phyloP scores from a whole-genome alignment of 2,888 invertebrate species.

The Entomobrya multifasciata region DNA sequence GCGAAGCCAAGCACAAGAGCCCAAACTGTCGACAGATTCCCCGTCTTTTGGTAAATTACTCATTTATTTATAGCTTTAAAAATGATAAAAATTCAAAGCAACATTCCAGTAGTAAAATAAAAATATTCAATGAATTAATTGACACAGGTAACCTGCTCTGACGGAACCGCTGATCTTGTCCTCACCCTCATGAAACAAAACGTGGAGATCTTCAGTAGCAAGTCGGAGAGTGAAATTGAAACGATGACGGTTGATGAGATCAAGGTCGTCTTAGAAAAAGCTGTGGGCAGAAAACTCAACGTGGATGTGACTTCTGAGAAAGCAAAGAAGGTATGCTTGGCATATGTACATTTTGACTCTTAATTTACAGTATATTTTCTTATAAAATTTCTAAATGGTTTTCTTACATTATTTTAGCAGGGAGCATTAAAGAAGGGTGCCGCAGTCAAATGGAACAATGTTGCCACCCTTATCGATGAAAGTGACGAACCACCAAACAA shows the following conservation, averaged over 20 bases:
- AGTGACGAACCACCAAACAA: constrained; percentile 65
- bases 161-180: constrained; percentile 75
- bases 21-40: constrained; percentile 76
- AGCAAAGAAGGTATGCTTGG: constrained; percentile 74
- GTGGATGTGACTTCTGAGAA: constrained; percentile 76
- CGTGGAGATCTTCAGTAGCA: constrained; percentile 76
- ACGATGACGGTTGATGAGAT: constrained; percentile 73
- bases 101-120: no score
- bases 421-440: constrained; percentile 70
- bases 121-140: no score
- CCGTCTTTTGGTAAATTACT: constrained; percentile 70
- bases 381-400: not conserved
- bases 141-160: constrained; percentile 73
- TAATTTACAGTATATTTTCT: not conserved
- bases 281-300: constrained; percentile 70
- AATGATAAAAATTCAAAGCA: no score
- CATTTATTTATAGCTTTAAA: no score
- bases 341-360: not conserved
- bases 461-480: constrained; percentile 74
- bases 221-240: constrained; percentile 73
- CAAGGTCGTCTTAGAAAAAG: constrained; percentile 71
- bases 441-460: constrained; percentile 75
- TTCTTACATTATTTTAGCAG: constrained; percentile 58
- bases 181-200: constrained; percentile 74
- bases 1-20: constrained; percentile 77